These are phyloP conservation scores for Crambe crambe DNA, from an alignment of 37 sponge, comb jelly and placozoan species.

Conservation along the genomic window DNA sequence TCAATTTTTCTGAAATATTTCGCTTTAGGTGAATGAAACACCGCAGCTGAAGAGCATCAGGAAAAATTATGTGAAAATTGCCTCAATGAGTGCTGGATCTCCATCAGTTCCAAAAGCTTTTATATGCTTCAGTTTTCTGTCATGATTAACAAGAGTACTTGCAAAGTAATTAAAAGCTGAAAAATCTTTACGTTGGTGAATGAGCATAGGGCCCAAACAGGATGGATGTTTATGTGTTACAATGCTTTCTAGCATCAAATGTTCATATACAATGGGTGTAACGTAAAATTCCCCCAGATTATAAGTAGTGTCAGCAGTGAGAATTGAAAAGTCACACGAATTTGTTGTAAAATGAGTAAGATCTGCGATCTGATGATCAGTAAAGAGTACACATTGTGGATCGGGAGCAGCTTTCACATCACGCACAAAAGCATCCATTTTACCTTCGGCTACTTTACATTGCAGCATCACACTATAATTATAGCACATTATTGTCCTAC, in stretches of 20 bases:
- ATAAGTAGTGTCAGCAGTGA: constrained; percentile 48
- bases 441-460: constrained; percentile 46
- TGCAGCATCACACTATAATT: constrained; percentile 49
- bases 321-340: neutral
- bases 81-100: no score
- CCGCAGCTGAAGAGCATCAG: constrained; percentile 35
- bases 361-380: constrained; percentile 42
- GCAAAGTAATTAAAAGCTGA: no score
- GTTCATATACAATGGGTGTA: no score
- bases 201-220: no score
- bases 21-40: constrained; percentile 55
- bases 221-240: no score
- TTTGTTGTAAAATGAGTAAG: constrained; percentile 32
- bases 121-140: no score
- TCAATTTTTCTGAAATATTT: constrained; percentile 28
- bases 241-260: no score
- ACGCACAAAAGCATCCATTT: constrained; percentile 18
- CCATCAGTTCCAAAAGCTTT: no score
- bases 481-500: neutral
- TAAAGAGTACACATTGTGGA: constrained; percentile 34
- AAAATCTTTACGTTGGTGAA: no score
- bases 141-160: no score
- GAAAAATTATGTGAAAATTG: constrained; percentile 41
- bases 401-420: constrained; percentile 63
- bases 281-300: constrained; percentile 56